Percentiles rank a stretch among this genome's conserved stretches.
Evolutionary conservation across 2,888 invertebrate genomes (phyloP).

Genomic region (Xestia ashworthii): DNA sequence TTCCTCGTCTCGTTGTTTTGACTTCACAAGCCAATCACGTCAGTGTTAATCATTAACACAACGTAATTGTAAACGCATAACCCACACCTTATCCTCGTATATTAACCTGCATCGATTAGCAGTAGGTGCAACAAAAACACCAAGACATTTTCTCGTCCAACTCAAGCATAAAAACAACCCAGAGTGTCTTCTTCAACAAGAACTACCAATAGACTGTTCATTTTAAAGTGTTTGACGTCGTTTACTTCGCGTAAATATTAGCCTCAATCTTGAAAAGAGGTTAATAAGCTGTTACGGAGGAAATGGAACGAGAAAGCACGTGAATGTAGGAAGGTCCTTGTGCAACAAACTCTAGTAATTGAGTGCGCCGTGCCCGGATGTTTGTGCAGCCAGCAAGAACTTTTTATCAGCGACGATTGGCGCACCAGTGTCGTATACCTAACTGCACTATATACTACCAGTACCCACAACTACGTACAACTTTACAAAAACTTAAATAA

Average conservation of each 20-base stretch:
- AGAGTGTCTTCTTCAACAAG: slow-evolving; percentile 10
- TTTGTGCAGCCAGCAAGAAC: slow-evolving; percentile 82
- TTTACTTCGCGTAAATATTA: slow-evolving; percentile 72
- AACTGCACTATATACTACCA: slow-evolving; percentile 71
- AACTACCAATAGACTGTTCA: slow-evolving; percentile 39
- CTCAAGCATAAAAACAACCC: slow-evolving; percentile 11
- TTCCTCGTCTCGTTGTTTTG: no score
- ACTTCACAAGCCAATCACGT: no score
- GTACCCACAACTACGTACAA: slow-evolving; percentile 54
- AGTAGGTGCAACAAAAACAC: slow-evolving; percentile 12
- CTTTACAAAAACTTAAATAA: slow-evolving; percentile 70
- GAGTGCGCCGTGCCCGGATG: slow-evolving; percentile 84
- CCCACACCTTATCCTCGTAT: background rate
- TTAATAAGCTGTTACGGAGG: slow-evolving; percentile 77
- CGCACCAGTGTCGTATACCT: slow-evolving; percentile 81
- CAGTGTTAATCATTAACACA: background rate
- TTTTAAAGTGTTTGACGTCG: slow-evolving; percentile 68
- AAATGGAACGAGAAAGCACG: slow-evolving; percentile 71
- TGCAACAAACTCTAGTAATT: slow-evolving; percentile 86
- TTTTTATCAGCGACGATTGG: slow-evolving; percentile 86
- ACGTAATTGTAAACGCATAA: background rate
- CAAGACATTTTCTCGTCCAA: slow-evolving; percentile 8
- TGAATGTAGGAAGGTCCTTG: slow-evolving; percentile 80
- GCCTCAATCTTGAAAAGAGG: slow-evolving; percentile 72
- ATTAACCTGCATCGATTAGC: background rate